phyloP scores from a whole-genome alignment of 2,113 vertebrate species.

The Mesembrinibis cayennensis region DNA sequence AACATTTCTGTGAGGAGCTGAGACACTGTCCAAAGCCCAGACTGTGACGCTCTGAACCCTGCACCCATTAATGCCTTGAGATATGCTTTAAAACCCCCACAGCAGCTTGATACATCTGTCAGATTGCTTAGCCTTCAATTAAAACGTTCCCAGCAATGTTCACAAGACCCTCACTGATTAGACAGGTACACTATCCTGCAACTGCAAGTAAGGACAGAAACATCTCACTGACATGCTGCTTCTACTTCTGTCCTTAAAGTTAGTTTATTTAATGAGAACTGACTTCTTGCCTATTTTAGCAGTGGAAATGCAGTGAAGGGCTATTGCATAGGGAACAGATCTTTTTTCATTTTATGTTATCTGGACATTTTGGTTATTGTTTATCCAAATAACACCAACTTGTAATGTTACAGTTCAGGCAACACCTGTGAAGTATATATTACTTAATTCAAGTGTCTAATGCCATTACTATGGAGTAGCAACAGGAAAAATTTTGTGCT shows the following conservation, averaged over 20 bases:
- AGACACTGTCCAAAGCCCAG: neutral
- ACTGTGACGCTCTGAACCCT: neutral
- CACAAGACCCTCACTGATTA: neutral
- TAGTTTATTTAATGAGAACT: neutral
- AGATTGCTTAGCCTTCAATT: neutral
- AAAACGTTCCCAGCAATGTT: neutral
- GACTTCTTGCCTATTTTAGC: neutral
- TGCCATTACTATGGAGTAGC: neutral
- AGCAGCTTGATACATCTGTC: neutral
- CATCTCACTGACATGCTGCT: neutral
- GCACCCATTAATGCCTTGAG: neutral
- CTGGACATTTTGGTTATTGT: neutral
- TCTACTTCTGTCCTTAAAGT: neutral
- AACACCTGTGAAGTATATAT: neutral
- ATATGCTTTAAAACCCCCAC: neutral
- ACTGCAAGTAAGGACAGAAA: neutral
- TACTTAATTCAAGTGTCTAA: neutral
- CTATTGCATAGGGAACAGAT: neutral
- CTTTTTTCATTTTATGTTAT: neutral
- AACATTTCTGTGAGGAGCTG: neutral
- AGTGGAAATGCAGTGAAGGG: neutral
- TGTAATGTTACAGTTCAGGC: neutral
- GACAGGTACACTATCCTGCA: neutral
- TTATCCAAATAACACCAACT: neutral
- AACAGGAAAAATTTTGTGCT: neutral